Evolutionary conservation across 1,140 invertebrate genomes (phyloP).

Genomic region (Delia radicum): DNA sequence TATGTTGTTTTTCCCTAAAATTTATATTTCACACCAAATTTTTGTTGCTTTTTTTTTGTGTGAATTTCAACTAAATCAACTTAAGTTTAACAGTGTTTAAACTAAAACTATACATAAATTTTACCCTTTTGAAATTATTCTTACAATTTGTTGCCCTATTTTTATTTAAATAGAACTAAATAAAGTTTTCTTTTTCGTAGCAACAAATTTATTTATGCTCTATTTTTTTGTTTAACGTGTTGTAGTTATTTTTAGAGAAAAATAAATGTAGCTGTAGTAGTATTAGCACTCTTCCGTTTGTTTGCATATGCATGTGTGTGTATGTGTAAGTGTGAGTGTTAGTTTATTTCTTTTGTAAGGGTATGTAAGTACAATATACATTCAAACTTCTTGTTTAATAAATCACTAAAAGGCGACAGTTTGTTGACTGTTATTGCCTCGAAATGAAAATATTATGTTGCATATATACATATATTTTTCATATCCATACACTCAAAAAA

Average conservation of each 20-base stretch:
- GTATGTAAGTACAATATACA: neutral
- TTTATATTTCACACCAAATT: too few relatives aligned
- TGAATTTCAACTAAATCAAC: too few relatives aligned
- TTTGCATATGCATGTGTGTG: neutral
- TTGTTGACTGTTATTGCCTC: conserved; percentile 22
- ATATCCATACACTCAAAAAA: too few relatives aligned
- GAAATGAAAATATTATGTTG: conserved; percentile 22
- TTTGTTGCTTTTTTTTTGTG: too few relatives aligned
- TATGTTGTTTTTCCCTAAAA: too few relatives aligned
- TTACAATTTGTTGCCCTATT: neutral
- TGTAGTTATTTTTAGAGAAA: neutral
- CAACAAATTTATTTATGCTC: neutral
- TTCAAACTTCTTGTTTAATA: conserved; percentile 1
- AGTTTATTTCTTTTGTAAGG: neutral
- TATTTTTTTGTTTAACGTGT: neutral
- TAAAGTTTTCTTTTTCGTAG: neutral
- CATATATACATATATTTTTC: neutral
- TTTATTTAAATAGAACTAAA: too few relatives aligned
- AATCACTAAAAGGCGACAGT: conserved; percentile 20
- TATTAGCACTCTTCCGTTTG: neutral
- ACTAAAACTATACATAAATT: too few relatives aligned
- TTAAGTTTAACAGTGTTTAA: too few relatives aligned
- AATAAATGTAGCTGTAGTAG: neutral
- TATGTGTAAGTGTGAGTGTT: neutral
- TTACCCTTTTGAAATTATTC: neutral